phyloP scores from a whole-genome alignment of 2,888 invertebrate genomes.

The Pyralis farinalis region DNA sequence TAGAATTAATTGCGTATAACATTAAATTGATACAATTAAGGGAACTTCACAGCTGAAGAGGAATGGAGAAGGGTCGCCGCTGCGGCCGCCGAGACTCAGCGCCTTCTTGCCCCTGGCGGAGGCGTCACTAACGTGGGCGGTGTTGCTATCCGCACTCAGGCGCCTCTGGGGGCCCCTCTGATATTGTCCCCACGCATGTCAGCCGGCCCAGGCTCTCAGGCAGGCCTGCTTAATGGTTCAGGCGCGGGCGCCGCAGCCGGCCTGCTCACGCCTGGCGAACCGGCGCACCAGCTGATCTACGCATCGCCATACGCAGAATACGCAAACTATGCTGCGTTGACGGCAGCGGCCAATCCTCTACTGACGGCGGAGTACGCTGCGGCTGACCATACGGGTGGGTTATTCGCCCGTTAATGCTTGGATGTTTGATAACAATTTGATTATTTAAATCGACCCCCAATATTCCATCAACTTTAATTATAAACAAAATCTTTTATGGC shows the following conservation, averaged over 20 bases:
- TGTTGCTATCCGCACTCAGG: constrained; percentile 83
- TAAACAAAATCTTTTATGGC: too few species aligned
- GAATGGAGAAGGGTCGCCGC: constrained; percentile 92
- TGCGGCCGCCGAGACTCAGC: constrained; percentile 90
- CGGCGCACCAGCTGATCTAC: constrained; percentile 93
- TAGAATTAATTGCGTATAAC: constrained; percentile 10
- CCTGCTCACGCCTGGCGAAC: constrained; percentile 80
- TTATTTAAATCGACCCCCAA: too few species aligned
- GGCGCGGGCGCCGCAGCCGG: constrained; percentile 63
- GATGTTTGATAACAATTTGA: constrained; percentile 44
- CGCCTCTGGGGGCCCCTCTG: constrained; percentile 94
- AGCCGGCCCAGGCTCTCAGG: constrained; percentile 89
- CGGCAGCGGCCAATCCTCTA: constrained; percentile 88
- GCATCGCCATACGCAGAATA: constrained; percentile 92
- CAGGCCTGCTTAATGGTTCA: constrained; percentile 81
- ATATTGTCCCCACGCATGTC: constrained; percentile 95
- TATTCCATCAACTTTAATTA: too few species aligned
- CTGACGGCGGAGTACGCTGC: constrained; percentile 89
- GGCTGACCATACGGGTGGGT: constrained; percentile 97
- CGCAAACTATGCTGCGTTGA: constrained; percentile 93
- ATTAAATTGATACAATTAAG: constrained; percentile 69
- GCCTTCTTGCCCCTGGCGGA: constrained; percentile 82
- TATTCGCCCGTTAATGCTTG: constrained; percentile 74
- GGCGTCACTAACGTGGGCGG: constrained; percentile 79
- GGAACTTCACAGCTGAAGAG: constrained; percentile 86